Percentiles rank a stretch among this genome's conserved stretches.
These are phyloP conservation scores for Diarsia brunnea DNA, from an alignment of 2,888 invertebrate species.

Conservation along the genomic window DNA sequence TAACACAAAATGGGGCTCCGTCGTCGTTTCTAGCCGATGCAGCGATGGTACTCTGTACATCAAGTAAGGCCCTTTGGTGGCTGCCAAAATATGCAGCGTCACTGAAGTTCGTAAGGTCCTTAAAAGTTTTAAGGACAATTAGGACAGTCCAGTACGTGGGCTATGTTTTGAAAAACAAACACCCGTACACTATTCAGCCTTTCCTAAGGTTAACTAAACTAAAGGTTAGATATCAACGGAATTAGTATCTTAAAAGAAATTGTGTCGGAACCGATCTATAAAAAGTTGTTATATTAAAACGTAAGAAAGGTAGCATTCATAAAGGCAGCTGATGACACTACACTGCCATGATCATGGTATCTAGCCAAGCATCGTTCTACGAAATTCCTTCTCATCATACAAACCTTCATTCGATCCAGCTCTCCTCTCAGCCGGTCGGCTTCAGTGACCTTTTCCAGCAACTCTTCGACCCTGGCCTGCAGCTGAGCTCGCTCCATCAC, in stretches of 20 bases:
- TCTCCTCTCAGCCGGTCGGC: slow-evolving; percentile 93
- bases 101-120: too few species aligned
- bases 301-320: background rate
- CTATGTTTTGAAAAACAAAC: too few species aligned
- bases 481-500: slow-evolving; percentile 92
- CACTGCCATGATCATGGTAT: background rate
- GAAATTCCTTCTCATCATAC: slow-evolving; percentile 26
- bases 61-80: background rate
- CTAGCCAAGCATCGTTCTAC: slow-evolving; percentile 9
- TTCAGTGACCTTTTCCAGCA: slow-evolving; percentile 92
- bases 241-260: background rate
- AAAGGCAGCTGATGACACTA: slow-evolving; percentile 1
- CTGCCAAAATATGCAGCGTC: background rate
- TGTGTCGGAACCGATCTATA: too few species aligned
- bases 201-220: background rate
- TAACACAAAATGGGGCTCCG: too few species aligned
- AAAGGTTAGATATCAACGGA: background rate
- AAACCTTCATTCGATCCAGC: slow-evolving; percentile 93
- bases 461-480: slow-evolving; percentile 91
- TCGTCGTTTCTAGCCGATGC: background rate
- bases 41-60: background rate
- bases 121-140: too few species aligned
- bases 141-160: too few species aligned
- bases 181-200: background rate
- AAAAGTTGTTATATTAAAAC: too few species aligned